Evolutionary conservation across 2,797 vertebrate genomes (phyloP).

Genomic region (Trichosurus vulpecula): DNA sequence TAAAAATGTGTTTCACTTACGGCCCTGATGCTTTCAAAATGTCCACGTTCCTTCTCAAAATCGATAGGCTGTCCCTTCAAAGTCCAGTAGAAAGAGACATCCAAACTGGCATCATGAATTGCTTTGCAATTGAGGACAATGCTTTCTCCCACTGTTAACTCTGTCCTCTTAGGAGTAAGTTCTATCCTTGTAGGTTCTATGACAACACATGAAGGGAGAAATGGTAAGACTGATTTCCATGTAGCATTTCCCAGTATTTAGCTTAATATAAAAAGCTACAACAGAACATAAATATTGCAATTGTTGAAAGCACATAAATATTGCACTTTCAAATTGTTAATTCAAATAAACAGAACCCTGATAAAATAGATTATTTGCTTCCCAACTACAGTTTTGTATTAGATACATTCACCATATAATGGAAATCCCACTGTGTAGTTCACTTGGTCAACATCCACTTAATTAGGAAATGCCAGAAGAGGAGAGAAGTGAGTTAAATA

Average conservation of each 20-base stretch:
- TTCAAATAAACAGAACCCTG: background rate
- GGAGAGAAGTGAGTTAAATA: background rate
- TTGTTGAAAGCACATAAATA: background rate
- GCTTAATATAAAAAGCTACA: background rate
- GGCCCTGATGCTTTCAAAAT: conserved; percentile 97
- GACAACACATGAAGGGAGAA: conserved; percentile 48
- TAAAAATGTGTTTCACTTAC: conserved; percentile 87
- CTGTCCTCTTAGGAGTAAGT: conserved; percentile 92
- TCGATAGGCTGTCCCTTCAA: conserved; percentile 93
- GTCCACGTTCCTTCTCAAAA: conserved; percentile 92
- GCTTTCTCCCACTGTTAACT: conserved; percentile 97
- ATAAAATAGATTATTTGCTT: background rate
- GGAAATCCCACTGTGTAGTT: background rate
- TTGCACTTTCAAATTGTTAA: conserved; percentile 3
- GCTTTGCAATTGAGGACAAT: conserved; percentile 97
- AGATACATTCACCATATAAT: background rate
- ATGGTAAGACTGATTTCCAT: conserved; percentile 14
- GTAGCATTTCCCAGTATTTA: background rate
- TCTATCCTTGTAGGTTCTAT: conserved; percentile 96
- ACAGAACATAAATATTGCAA: background rate
- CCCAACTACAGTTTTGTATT: background rate
- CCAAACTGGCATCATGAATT: conserved; percentile 92
- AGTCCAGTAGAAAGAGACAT: conserved; percentile 94
- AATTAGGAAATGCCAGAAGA: background rate
- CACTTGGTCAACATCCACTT: background rate